Evolutionary conservation across 2,888 invertebrate genomes (phyloP).

Genomic region (Nymphalis polychloros): DNA sequence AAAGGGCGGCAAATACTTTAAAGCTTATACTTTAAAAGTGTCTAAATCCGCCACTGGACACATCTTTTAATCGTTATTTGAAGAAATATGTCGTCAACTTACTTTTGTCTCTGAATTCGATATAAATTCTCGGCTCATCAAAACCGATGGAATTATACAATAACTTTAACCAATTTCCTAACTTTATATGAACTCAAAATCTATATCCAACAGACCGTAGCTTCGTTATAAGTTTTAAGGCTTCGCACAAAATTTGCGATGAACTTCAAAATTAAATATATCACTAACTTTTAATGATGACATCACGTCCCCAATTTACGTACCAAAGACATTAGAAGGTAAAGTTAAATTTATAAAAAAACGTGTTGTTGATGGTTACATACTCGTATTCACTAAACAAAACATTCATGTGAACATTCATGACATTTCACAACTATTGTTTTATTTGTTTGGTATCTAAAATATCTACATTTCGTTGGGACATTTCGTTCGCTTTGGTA

Average conservation of each 20-base stretch:
- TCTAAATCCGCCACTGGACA: too few relatives aligned
- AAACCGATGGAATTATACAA: neutral
- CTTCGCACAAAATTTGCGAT: slow-evolving; percentile 19
- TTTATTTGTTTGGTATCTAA: slow-evolving; percentile 12
- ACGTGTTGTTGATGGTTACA: neutral
- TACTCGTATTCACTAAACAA: neutral
- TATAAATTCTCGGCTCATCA: too few relatives aligned
- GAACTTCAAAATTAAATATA: slow-evolving; percentile 3
- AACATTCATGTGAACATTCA: too few relatives aligned
- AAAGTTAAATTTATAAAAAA: neutral
- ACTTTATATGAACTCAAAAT: neutral
- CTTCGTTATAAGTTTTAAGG: slow-evolving; percentile 44
- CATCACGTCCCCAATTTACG: neutral
- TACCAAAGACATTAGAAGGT: neutral
- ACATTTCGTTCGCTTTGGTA: slow-evolving; percentile 25
- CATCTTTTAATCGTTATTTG: too few relatives aligned
- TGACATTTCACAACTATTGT: slow-evolving; percentile 12
- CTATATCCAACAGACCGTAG: slow-evolving; percentile 7
- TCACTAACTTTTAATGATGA: slow-evolving; percentile 33
- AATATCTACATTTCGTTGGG: slow-evolving; percentile 27
- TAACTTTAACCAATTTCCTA: neutral
- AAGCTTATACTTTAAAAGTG: too few relatives aligned
- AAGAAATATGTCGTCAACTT: too few relatives aligned
- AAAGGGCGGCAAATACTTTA: too few relatives aligned
- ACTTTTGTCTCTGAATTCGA: too few relatives aligned